Evolutionary conservation across 2,888 invertebrate genomes (phyloP), one percentile per base, ranked within the genome.

Genomic region (Tipula confusa): DNA sequence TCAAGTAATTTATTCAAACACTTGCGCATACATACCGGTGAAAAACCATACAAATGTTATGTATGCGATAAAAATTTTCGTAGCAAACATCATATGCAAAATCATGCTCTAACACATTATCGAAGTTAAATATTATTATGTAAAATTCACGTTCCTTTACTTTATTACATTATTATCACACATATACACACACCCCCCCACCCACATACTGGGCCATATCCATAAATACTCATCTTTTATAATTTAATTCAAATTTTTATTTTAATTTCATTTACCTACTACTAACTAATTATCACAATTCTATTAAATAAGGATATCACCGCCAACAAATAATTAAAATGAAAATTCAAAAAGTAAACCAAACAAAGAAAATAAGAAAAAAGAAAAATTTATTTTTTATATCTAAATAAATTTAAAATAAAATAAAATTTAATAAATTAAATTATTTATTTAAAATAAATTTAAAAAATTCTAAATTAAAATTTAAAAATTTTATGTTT

Each of bases 61-160:
- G 82, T 82, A 18, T 82, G 82, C 33, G 82, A 31, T 33, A 82
- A 82, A 82, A 82, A 29, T 33, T 82, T 82, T 36, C 82, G 82
- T 33, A 82, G 82, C 18, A 82, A 82, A 33, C 82, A 82, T 82
- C 82, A 82, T 82, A 82, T 82, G 82, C 82, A 82, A 36, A 82
- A 33, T 36, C 82, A 82, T 82, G 82, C 33, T 82, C 33, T 82
- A 18, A 82, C 33, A 82, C 82, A 82, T 36, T 82, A 82, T 82
- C 29, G 33, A 82, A 82, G 33, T 31, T 82, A 82, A 82, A 82
- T 64, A n/a, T 2, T n/a, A n/a, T n/a, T n/a, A n/a, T n/a, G n/a
- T 15, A 43, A 43, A 15, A 43, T 2, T 64, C 24, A 64, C 15
- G 2, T 43, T 43, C 43, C 64, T 64, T 11, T 9, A 64, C 64